Evolutionary conservation across 2,113 vertebrate genomes (phyloP), one percentile per base, ranked within the genome.

Genomic region (Polypterus senegalus): DNA sequence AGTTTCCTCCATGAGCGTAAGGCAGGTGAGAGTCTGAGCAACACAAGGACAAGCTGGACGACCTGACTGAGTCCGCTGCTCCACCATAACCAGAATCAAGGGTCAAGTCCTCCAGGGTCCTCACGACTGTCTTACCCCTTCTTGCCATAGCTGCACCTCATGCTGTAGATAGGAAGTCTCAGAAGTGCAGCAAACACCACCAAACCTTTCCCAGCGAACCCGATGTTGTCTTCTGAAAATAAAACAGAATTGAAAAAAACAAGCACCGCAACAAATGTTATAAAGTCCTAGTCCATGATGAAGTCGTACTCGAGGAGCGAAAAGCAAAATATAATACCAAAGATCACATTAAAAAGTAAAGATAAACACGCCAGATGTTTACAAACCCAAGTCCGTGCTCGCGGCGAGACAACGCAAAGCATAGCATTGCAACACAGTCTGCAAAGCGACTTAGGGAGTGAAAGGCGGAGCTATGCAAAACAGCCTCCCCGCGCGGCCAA

Each of bases 51-150:
- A 94, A 87, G 84, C 90, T 98, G 83, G 92, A 97, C 66, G 95
- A 98, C 71, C 91, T 84, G 79, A 97, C 90, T 70, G 95, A 97
- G 87, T 97, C 95, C 59, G 92, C 94, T 70, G 95, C 90, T 71
- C 94, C 95, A 91, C 95, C 94, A 94, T 98, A 97, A 84, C 95
- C 95, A 75, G 95, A 98, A 81, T 98, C 95, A 66, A 97, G 90
- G 73, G 94, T 98, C 79, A 97, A 87, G 81, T 97, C 94, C 89
- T 97, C 95, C 89, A 97, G 91, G 75, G 94, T 96, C 79, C 92
- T 82, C 75, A 85, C 87, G 73, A 71, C 89, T 74, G 89, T 88
- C 89, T 91, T 94, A 90, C 89, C 93, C 88, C 94, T 87, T 83
- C 91, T 88, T 76, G 91, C 91, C 91, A 97, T 97, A 78, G 80